A percentile compares a stretch with the other conserved stretches of the same genome.
These are phyloP conservation scores for Heliconius cydno DNA, from an alignment of 2,888 invertebrate species.

Conservation along the genomic window DNA sequence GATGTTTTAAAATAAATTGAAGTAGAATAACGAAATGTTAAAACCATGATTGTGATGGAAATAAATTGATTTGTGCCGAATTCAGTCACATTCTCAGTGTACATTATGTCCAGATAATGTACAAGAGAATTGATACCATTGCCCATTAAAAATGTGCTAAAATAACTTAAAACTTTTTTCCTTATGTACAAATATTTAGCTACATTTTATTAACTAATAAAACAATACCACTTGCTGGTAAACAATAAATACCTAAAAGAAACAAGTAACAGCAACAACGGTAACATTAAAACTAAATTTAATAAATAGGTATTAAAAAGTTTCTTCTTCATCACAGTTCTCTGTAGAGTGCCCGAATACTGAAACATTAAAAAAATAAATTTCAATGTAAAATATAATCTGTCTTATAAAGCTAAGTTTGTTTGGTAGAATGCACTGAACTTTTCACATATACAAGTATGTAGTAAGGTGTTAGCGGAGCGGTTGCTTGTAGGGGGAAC, in stretches of 20 bases:
- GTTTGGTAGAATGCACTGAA: neutral
- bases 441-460: no score
- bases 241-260: constrained; percentile 75
- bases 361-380: constrained; percentile 73
- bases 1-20: constrained; percentile 55
- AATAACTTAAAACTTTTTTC: constrained; percentile 59
- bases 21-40: constrained; percentile 50
- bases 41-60: constrained; percentile 76
- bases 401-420: no score
- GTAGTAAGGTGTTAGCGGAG: no score
- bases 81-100: constrained; percentile 67
- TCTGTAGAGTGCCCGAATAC: constrained; percentile 95
- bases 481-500: no score
- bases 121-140: constrained; percentile 67
- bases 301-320: constrained; percentile 84
- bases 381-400: neutral
- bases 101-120: constrained; percentile 78
- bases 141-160: constrained; percentile 68
- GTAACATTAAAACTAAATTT: constrained; percentile 74
- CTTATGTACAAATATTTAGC: constrained; percentile 74
- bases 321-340: constrained; percentile 94
- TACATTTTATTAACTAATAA: constrained; percentile 62
- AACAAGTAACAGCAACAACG: constrained; percentile 77
- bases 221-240: constrained; percentile 69
- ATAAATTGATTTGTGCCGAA: constrained; percentile 66